Percentiles rank a stretch among this genome's conserved stretches.
phyloP scores from a whole-genome alignment of 2,797 vertebrate genomes.

The Potorous gilbertii region DNA sequence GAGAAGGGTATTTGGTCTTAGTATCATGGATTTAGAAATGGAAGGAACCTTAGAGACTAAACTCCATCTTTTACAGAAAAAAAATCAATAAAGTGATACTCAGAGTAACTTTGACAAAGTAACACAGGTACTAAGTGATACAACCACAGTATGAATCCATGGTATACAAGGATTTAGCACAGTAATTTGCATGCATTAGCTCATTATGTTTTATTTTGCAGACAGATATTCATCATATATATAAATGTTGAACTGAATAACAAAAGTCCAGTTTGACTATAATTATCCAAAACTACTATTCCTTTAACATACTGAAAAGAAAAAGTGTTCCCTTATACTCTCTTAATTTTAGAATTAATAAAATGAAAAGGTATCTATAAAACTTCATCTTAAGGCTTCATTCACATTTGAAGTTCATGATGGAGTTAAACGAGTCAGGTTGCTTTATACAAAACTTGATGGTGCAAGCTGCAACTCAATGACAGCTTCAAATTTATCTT shows the following conservation, averaged over 20 bases:
- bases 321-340: not conserved
- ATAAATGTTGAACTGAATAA: not conserved
- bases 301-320: not conserved
- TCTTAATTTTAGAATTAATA: not conserved
- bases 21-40: not conserved
- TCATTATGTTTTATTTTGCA: not conserved
- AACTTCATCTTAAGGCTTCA: slow-evolving; percentile 17
- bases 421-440: slow-evolving; percentile 35
- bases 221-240: not conserved
- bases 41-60: not conserved
- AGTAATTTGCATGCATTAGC: not conserved
- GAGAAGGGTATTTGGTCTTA: not conserved
- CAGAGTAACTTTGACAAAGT: not conserved
- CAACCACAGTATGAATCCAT: not conserved
- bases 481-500: slow-evolving; percentile 39
- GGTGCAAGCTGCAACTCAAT: slow-evolving; percentile 29
- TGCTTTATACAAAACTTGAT: slow-evolving; percentile 27
- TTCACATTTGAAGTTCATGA: slow-evolving; percentile 2
- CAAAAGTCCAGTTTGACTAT: not conserved
- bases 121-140: not conserved
- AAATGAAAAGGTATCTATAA: slow-evolving; percentile 14
- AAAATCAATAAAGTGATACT: not conserved
- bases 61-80: not conserved
- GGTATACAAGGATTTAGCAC: not conserved
- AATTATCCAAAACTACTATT: not conserved